These are phyloP conservation scores for Melangyna quadrimaculata DNA, from an alignment of 2,888 invertebrate species.

Conservation along the genomic window DNA sequence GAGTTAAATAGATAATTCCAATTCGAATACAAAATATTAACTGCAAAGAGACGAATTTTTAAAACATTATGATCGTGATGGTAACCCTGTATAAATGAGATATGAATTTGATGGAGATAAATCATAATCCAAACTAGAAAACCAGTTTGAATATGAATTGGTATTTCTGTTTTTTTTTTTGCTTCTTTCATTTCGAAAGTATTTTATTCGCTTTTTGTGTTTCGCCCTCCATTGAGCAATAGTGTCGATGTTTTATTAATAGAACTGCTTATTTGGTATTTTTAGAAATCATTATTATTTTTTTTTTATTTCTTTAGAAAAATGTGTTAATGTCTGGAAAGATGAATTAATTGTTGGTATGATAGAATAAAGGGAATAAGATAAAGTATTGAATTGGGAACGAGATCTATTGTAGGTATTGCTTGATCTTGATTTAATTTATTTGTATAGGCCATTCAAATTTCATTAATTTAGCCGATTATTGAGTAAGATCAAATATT, in stretches of 20 bases:
- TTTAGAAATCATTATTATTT: constrained; percentile 59
- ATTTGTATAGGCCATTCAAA: neutral
- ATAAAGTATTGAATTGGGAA: neutral
- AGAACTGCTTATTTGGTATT: constrained; percentile 65
- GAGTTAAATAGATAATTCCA: too few species aligned
- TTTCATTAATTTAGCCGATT: neutral
- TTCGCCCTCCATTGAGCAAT: constrained; percentile 66
- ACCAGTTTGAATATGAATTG: constrained; percentile 54
- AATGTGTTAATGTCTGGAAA: neutral
- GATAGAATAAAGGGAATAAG: neutral
- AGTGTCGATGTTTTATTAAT: constrained; percentile 66
- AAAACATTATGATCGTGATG: neutral
- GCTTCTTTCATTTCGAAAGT: constrained; percentile 51
- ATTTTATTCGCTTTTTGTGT: constrained; percentile 31
- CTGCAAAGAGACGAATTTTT: too few species aligned
- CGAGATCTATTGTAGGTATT: constrained; percentile 4
- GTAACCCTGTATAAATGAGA: neutral
- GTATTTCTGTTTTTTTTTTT: constrained; percentile 15
- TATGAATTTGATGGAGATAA: constrained; percentile 6
- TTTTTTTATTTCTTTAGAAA: neutral
- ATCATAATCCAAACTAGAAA: constrained; percentile 11
- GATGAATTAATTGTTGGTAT: neutral
- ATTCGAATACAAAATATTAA: too few species aligned
- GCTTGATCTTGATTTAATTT: constrained; percentile 13
- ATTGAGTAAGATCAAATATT: neutral